Conservation (phyloP, 2,113 vertebrate genomes). For the Microtus pennsylvanicus region DNA sequence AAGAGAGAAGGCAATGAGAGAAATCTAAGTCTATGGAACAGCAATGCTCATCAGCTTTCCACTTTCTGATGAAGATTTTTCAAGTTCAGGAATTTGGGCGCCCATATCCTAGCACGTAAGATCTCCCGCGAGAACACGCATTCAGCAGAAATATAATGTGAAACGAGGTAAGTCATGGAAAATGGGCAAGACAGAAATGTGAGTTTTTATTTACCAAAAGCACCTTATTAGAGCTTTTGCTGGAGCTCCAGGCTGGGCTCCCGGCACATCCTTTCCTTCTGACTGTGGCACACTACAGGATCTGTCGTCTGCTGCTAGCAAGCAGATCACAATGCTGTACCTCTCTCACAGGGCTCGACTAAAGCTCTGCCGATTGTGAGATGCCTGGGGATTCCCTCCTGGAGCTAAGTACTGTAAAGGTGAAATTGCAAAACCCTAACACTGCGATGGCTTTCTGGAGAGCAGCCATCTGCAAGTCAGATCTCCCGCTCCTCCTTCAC, state of each 20-base stretch:
- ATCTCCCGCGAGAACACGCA: not conserved
- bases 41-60: not conserved
- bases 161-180: not conserved
- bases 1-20: not conserved
- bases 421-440: slow-evolving; percentile 45
- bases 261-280: slow-evolving; percentile 52
- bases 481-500: not conserved
- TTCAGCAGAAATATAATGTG: not conserved
- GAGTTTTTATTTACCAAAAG: slow-evolving; percentile 62
- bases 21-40: not conserved
- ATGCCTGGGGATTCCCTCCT: slow-evolving; percentile 15
- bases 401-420: not conserved
- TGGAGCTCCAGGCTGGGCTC: slow-evolving; percentile 41
- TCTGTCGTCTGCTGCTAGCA: slow-evolving; percentile 40
- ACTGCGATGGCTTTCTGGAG: not conserved
- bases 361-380: not conserved
- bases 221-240: slow-evolving; percentile 38
- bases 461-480: not conserved
- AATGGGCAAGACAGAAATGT: slow-evolving; percentile 20
- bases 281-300: slow-evolving; percentile 35
- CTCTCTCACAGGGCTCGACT: slow-evolving; percentile 37
- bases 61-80: not conserved
- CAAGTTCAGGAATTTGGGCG: not conserved
- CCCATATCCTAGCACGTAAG: not conserved
- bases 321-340: slow-evolving; percentile 49